Base-by-base conservation (phyloP, 2,797 vertebrate species). In the Ptychobarbus kaznakovi region DNA sequence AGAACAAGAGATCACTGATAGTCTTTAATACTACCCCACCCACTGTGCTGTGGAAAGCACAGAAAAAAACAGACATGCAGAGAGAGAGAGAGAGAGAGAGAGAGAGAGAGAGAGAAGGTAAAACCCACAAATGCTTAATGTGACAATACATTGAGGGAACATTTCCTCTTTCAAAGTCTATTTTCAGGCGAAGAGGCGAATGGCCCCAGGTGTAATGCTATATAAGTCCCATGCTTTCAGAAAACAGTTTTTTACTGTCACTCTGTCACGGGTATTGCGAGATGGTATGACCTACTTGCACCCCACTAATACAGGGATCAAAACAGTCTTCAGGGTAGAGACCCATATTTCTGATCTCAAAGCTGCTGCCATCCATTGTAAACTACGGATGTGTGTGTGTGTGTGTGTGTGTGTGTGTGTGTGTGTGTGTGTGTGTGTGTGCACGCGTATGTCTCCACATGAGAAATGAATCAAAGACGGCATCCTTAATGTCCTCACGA, bases 211-310 rank as follows among this genome's bases (percentile, higher is more conserved):
- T 80, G 77, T 80, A 80, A 80, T 85, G 83, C 68, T 85, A 85
- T 85, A 85, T 85, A 85, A 85, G 83, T 80, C 68, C 53, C 40
- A 73, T 80, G 66, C 76, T 80, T 85, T 72, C 83, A 74, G 56
- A 80, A 80, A 85, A 69, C 53, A 73, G 28, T 80, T 85, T 80
- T 85, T 73, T 80, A 73, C 83, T 80, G 83, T 85, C 83, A 85
- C 53, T 63, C 77, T 85, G 77, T 85, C 76, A 80, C 65, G 83
- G 81, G 75, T 79, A 85, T 80, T 85, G 77, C 76, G 49, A 74
- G 77, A 85, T 85, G 77, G 76, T 72, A 65, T 80, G 83, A 85
- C 77, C 83, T 80, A 80, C 83, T 85, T 85, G 83, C 83, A 85
- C 76, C 83, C 77, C 56, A 73, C 77, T 85, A 85, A 85, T 80